phyloP scores from a whole-genome alignment of 2,888 invertebrate genomes.

The Tachina grossa region DNA sequence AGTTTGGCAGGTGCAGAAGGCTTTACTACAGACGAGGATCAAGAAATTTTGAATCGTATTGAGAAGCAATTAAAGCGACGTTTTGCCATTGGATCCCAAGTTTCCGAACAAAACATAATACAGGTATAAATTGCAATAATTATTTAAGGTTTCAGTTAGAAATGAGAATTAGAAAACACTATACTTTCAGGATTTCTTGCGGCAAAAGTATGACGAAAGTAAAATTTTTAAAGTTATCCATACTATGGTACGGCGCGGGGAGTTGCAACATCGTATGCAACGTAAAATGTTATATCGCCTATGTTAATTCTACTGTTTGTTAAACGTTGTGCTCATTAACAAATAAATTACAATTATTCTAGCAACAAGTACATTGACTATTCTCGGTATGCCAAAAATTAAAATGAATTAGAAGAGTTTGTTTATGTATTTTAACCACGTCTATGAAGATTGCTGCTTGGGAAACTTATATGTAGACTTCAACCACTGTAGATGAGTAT shows the following conservation, averaged over 20 bases:
- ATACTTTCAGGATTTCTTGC: slow-evolving; percentile 86
- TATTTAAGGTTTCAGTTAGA: background rate
- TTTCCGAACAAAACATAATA: slow-evolving; percentile 96
- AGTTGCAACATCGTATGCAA: slow-evolving; percentile 97
- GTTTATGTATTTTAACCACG: too few species aligned
- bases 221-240: slow-evolving; percentile 95
- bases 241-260: slow-evolving; percentile 97
- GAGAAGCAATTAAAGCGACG: slow-evolving; percentile 97
- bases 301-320: slow-evolving; percentile 84
- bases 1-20: slow-evolving; percentile 97
- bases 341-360: too few species aligned
- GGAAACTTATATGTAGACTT: too few species aligned
- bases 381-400: too few species aligned
- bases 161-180: background rate
- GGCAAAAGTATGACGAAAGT: slow-evolving; percentile 93
- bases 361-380: too few species aligned
- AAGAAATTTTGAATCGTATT: slow-evolving; percentile 93
- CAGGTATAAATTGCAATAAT: slow-evolving; percentile 82
- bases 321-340: background rate
- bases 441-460: too few species aligned
- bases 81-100: slow-evolving; percentile 97
- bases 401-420: too few species aligned
- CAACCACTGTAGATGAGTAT: too few species aligned
- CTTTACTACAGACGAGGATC: slow-evolving; percentile 97
- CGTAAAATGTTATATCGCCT: slow-evolving; percentile 97